phyloP scores from a whole-genome alignment of 2,888 invertebrate species.

The Taphrorychus bicolor region DNA sequence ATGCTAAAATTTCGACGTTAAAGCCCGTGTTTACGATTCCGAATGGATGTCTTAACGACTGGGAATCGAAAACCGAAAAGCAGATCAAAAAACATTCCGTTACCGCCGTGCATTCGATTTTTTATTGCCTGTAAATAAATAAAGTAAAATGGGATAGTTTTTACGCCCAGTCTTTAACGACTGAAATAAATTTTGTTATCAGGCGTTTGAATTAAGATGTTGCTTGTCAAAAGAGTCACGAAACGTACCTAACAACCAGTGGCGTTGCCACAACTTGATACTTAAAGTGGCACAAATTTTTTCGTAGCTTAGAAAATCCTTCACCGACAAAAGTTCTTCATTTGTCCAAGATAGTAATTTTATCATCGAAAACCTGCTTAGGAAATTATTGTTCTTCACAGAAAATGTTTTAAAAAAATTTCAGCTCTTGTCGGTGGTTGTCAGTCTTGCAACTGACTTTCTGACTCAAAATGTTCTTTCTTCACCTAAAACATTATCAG shows the following conservation, averaged over 20 bases:
- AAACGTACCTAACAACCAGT: neutral
- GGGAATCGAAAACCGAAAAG: neutral
- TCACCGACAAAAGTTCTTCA: too few relatives aligned
- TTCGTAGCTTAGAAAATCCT: too few relatives aligned
- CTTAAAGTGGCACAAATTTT: too few relatives aligned
- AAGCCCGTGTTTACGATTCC: neutral
- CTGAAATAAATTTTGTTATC: slow-evolving; percentile 1
- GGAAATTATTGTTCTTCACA: too few relatives aligned
- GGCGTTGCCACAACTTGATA: too few relatives aligned
- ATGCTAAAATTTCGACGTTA: neutral
- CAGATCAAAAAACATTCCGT: slow-evolving; percentile 3
- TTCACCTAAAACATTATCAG: too few relatives aligned
- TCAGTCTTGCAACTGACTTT: too few relatives aligned
- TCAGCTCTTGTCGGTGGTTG: too few relatives aligned
- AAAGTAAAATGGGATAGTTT: slow-evolving; percentile 4
- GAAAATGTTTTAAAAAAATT: too few relatives aligned
- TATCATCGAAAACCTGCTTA: too few relatives aligned
- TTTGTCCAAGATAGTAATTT: too few relatives aligned
- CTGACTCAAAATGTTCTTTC: too few relatives aligned
- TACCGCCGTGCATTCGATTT: slow-evolving; percentile 4
- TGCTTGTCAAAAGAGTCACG: neutral
- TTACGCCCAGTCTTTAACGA: slow-evolving; percentile 2
- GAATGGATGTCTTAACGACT: slow-evolving; percentile 3
- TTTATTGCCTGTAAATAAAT: slow-evolving; percentile 8
- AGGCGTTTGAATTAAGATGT: slow-evolving; percentile 2